Percentiles rank a stretch among this genome's conserved stretches.
Evolutionary conservation across 2,888 invertebrate species (phyloP).

Genomic region (Sycophila texana): DNA sequence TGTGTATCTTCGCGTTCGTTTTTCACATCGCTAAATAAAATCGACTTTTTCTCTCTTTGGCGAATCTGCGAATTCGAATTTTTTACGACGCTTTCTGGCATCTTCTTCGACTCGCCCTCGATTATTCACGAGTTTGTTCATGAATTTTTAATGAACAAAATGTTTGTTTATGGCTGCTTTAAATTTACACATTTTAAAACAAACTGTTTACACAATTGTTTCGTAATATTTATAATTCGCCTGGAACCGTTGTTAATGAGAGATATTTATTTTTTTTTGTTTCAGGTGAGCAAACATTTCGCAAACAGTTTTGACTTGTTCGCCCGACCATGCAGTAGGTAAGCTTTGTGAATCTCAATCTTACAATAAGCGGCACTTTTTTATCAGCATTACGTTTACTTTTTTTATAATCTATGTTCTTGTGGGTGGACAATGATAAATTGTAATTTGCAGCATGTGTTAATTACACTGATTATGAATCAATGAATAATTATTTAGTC

Average conservation of each 20-base stretch:
- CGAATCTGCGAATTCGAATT: neutral
- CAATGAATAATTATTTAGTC: no score
- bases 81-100: neutral
- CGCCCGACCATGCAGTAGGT: no score
- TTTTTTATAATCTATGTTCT: no score
- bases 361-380: no score
- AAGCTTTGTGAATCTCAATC: no score
- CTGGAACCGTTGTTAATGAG: neutral
- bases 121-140: neutral
- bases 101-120: neutral
- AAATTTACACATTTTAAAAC: neutral
- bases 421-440: no score
- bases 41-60: neutral
- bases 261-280: slow-evolving; percentile 27
- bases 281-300: slow-evolving; percentile 46
- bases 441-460: no score
- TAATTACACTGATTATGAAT: no score
- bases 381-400: no score
- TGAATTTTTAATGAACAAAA: neutral
- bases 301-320: neutral
- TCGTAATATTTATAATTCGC: slow-evolving; percentile 6
- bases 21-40: neutral
- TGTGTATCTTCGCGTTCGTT: neutral
- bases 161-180: neutral
- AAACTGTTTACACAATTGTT: slow-evolving; percentile 23